phyloP scores from a whole-genome alignment of 2,888 invertebrate genomes.

The Oasisia sp. region DNA sequence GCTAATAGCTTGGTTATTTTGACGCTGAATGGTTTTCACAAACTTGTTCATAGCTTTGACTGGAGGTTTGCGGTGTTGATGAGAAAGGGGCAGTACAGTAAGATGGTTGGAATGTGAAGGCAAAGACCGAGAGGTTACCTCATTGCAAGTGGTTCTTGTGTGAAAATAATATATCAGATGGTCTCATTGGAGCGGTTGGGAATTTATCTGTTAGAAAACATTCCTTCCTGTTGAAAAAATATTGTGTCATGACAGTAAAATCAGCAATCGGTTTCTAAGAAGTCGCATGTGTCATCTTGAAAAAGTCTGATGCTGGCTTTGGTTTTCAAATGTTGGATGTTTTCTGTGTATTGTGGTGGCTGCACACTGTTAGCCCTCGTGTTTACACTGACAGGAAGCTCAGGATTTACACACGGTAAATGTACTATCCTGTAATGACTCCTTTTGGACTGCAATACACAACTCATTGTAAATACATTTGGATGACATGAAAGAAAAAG shows the following conservation, averaged over 20 bases:
- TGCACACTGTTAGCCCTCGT: not conserved
- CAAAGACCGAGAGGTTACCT: not conserved
- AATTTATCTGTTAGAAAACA: not conserved
- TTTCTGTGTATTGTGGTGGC: not conserved
- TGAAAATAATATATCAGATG: not conserved
- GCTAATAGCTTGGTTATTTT: not conserved
- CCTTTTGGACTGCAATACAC: not conserved
- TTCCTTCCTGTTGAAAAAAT: not conserved
- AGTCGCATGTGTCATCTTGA: not conserved
- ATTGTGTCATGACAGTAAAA: not conserved
- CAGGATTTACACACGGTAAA: not conserved
- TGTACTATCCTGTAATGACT: not conserved
- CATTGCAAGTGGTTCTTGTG: not conserved
- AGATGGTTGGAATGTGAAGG: not conserved
- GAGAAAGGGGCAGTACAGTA: not conserved
- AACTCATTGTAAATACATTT: not conserved
- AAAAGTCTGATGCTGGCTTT: not conserved
- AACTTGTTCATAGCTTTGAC: not conserved
- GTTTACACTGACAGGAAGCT: not conserved
- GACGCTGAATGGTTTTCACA: constrained; percentile 8
- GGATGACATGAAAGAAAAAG: not conserved
- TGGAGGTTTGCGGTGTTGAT: not conserved
- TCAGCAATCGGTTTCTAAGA: not conserved
- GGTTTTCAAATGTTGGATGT: not conserved
- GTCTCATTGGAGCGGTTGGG: not conserved